Conservation (phyloP, 2,113 vertebrate species). For the Tupaia tana region DNA sequence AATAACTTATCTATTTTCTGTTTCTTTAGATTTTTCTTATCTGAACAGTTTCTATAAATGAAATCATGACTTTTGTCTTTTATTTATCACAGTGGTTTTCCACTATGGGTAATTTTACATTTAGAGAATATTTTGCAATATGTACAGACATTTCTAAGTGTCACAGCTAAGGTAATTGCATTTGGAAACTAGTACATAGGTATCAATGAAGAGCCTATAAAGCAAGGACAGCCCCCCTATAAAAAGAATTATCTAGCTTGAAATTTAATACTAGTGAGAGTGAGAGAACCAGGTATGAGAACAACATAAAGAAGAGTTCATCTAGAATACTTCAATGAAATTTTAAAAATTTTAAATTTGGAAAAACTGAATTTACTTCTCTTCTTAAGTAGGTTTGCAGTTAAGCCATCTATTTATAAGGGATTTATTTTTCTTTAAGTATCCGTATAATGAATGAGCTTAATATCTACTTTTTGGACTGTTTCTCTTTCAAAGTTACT, state of each 20-base stretch:
- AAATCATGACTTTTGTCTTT: not conserved
- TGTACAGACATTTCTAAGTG: not conserved
- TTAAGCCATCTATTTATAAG: not conserved
- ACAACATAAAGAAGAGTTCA: not conserved
- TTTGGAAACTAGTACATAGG: not conserved
- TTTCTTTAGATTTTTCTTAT: not conserved
- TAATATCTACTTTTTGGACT: not conserved
- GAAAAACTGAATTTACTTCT: not conserved
- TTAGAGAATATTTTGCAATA: not conserved
- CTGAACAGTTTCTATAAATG: not conserved
- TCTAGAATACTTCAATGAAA: not conserved
- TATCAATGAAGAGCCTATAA: not conserved
- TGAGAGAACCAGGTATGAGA: not conserved
- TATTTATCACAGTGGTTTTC: not conserved
- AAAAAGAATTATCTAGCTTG: not conserved
- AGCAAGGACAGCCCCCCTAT: not conserved
- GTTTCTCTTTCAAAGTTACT: not conserved
- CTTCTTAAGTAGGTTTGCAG: not conserved
- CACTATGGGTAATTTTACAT: not conserved
- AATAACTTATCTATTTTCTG: not conserved
- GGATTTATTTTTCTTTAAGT: not conserved
- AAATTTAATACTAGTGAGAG: not conserved
- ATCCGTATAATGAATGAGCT: not conserved
- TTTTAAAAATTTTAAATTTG: not conserved
- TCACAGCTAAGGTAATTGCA: not conserved